Conservation (phyloP, 64 coral and sea anemone genomes). For the Acropora tenuis region DNA sequence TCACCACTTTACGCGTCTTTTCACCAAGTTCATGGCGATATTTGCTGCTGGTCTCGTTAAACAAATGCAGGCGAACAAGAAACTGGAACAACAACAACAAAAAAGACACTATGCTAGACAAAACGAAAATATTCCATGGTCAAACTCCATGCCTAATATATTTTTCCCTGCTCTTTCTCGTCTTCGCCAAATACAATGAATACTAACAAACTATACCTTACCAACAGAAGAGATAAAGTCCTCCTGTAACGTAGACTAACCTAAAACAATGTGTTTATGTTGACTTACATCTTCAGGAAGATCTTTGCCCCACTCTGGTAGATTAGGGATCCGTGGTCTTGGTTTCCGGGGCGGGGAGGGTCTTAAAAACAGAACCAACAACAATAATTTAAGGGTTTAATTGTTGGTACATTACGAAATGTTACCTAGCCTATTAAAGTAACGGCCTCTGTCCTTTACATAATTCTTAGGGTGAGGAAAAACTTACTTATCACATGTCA, state of each 20-base stretch:
- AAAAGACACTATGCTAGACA: neutral
- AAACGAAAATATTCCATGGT: neutral
- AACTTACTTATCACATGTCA: too few relatives aligned
- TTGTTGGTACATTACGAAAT: neutral
- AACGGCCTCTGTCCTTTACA: neutral
- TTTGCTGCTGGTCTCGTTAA: constrained; percentile 88
- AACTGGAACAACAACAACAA: constrained; percentile 47
- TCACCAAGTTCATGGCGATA: constrained; percentile 86
- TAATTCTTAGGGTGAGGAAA: too few relatives aligned
- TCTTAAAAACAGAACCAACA: constrained; percentile 22
- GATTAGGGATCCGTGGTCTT: constrained; percentile 63
- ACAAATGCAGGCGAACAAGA: constrained; percentile 88
- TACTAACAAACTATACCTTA: too few relatives aligned
- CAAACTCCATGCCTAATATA: too few relatives aligned
- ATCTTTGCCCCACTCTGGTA: constrained; percentile 97
- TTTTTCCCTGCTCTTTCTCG: too few relatives aligned
- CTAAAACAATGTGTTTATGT: neutral
- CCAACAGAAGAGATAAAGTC: too few relatives aligned
- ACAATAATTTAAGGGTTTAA: too few relatives aligned
- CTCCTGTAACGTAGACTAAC: too few relatives aligned
- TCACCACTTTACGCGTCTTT: constrained; percentile 89
- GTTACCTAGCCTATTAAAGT: neutral
- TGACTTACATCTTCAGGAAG: constrained; percentile 88
- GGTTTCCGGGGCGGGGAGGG: constrained; percentile 50
- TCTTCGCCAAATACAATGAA: too few relatives aligned